Conservation (phyloP, 2,797 vertebrate species). For the Synanceia verrucosa region DNA sequence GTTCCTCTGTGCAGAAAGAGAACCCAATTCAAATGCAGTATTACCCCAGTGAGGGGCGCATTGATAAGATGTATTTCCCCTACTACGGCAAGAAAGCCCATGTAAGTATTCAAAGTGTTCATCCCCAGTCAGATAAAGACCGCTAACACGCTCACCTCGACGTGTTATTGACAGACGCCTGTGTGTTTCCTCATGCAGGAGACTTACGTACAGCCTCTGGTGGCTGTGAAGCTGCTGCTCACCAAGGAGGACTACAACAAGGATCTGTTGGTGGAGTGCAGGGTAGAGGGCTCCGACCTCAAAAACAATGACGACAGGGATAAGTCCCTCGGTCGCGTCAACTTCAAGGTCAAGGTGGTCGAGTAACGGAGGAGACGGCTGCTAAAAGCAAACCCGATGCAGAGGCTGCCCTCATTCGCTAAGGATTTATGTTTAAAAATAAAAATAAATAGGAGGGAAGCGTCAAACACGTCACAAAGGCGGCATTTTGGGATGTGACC, state of each 20-base stretch:
- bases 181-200: slow-evolving; percentile 73
- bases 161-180: slow-evolving; percentile 29
- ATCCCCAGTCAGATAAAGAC: not conserved
- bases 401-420: slow-evolving; percentile 63
- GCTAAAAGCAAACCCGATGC: slow-evolving; percentile 34
- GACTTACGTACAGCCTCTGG: slow-evolving; percentile 92
- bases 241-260: slow-evolving; percentile 81
- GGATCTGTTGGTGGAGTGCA: slow-evolving; percentile 90
- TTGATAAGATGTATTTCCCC: slow-evolving; percentile 96
- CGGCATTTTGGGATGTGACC: slow-evolving; percentile 39
- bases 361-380: slow-evolving; percentile 73
- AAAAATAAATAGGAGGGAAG: slow-evolving; percentile 57
- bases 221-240: slow-evolving; percentile 90
- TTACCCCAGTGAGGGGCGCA: slow-evolving; percentile 83
- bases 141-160: not conserved
- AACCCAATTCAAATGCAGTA: slow-evolving; percentile 76
- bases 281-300: slow-evolving; percentile 89
- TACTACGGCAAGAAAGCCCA: slow-evolving; percentile 95
- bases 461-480: slow-evolving; percentile 68
- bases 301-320: slow-evolving; percentile 91
- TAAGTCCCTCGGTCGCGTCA: slow-evolving; percentile 94
- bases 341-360: slow-evolving; percentile 87
- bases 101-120: slow-evolving; percentile 89
- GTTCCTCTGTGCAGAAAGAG: slow-evolving; percentile 76
- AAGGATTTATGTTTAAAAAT: slow-evolving; percentile 57